Evolutionary conservation across 2,888 invertebrate species (phyloP).

Genomic region (Epistrophe eligans): DNA sequence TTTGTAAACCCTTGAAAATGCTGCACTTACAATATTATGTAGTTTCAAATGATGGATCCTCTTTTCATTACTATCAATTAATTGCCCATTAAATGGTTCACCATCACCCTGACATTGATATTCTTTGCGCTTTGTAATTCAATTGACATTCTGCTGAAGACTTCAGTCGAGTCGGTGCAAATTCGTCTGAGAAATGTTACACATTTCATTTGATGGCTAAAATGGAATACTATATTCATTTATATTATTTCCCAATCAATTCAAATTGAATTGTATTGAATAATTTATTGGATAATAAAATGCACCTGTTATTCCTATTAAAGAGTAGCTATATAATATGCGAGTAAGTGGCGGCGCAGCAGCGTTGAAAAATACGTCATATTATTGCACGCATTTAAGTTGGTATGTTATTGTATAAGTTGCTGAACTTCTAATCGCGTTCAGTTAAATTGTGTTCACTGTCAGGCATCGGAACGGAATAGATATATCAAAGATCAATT

Average conservation of each 20-base stretch:
- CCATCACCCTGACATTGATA: background rate
- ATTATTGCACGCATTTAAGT: constrained; percentile 21
- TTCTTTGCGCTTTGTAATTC: constrained; percentile 9
- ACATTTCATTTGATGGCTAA: constrained; percentile 48
- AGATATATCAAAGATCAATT: constrained; percentile 14
- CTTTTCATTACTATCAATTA: background rate
- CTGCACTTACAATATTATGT: background rate
- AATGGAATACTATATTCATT: constrained; percentile 20
- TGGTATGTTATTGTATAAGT: constrained; percentile 36
- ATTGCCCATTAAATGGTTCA: constrained; percentile 2
- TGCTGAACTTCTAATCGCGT: constrained; percentile 34
- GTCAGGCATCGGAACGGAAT: background rate
- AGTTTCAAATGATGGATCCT: background rate
- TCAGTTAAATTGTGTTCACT: constrained; percentile 29
- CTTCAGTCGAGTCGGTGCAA: background rate
- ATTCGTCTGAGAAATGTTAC: constrained; percentile 50
- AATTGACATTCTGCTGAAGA: constrained; percentile 19
- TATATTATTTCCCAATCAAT: constrained; percentile 32
- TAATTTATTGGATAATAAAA: constrained; percentile 51
- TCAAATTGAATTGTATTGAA: constrained; percentile 42
- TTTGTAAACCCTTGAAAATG: background rate
- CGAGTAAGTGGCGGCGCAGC: background rate
- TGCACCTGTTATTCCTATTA: constrained; percentile 56
- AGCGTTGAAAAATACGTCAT: constrained; percentile 1
- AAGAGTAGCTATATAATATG: background rate